A percentile compares a stretch with the other conserved stretches of the same genome.
These are phyloP conservation scores for Scomber japonicus DNA, from an alignment of 2,113 vertebrate genomes.

Conservation along the genomic window DNA sequence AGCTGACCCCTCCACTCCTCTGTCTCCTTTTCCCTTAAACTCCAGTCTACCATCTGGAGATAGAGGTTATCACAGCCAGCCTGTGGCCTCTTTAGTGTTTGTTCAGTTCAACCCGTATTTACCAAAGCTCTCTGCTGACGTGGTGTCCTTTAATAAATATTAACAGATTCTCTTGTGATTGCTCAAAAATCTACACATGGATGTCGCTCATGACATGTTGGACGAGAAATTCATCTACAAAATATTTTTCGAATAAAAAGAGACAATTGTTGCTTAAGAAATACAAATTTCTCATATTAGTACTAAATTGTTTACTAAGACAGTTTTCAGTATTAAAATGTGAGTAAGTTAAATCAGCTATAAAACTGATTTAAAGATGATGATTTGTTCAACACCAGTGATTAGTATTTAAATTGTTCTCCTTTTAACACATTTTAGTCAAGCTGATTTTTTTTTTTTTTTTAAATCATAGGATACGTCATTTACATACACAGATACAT, in stretches of 20 bases:
- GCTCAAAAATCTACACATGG: slow-evolving; percentile 12
- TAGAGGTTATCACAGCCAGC: slow-evolving; percentile 58
- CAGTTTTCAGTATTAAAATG: background rate
- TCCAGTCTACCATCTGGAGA: slow-evolving; percentile 68
- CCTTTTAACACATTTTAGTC: no score
- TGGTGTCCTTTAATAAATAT: slow-evolving; percentile 8
- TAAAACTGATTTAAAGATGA: no score
- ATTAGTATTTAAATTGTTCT: no score
- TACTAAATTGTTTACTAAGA: background rate
- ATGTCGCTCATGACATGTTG: background rate
- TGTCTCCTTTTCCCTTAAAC: slow-evolving; percentile 57
- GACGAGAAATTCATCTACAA: background rate
- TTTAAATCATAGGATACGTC: no score
- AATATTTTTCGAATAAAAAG: background rate
- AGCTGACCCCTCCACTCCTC: slow-evolving; percentile 60
- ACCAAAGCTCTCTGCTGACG: slow-evolving; percentile 31
- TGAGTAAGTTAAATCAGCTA: background rate
- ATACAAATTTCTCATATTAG: no score
- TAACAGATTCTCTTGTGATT: slow-evolving; percentile 27
- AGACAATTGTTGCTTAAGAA: no score
- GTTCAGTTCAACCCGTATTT: slow-evolving; percentile 40
- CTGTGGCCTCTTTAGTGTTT: slow-evolving; percentile 38
- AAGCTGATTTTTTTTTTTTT: no score
- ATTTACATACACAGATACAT: no score
- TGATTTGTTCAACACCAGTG: no score